These are phyloP conservation scores for Xerus inauris DNA, from an alignment of 2,113 vertebrate genomes.

Conservation along the genomic window DNA sequence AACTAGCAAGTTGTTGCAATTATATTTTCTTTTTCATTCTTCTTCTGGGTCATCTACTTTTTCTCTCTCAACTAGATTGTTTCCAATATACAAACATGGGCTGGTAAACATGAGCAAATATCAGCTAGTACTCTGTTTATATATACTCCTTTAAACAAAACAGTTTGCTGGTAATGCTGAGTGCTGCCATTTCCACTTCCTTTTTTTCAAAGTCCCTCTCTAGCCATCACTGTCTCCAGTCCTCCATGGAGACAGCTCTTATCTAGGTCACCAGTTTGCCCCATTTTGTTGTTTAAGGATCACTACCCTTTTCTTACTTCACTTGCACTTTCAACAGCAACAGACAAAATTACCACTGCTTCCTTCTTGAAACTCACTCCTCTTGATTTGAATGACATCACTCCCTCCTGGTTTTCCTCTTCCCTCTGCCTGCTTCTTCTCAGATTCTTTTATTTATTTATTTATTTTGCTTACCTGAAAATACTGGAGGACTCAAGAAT, in stretches of 20 bases:
- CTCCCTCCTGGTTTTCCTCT: background rate
- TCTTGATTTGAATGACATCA: background rate
- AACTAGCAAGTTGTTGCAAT: too few species aligned
- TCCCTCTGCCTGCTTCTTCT: background rate
- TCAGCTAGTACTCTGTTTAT: too few species aligned
- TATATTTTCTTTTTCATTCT: too few species aligned
- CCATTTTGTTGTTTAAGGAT: background rate
- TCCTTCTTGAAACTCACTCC: background rate
- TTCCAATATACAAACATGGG: too few species aligned
- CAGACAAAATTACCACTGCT: background rate
- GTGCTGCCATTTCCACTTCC: background rate
- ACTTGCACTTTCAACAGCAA: too few species aligned
- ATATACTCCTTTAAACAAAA: background rate
- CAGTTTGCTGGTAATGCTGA: fast-evolving
- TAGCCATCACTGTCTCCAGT: background rate
- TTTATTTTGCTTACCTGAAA: background rate
- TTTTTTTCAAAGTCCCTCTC: background rate
- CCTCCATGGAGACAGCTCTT: background rate
- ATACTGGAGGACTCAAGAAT: background rate
- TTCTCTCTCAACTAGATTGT: too few species aligned
- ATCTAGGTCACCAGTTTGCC: too few species aligned
- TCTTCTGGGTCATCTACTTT: too few species aligned
- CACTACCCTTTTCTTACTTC: background rate
- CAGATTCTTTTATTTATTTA: background rate
- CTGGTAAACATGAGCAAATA: too few species aligned